phyloP scores from a whole-genome alignment of 2,888 invertebrate genomes.

The Apamea sordens region DNA sequence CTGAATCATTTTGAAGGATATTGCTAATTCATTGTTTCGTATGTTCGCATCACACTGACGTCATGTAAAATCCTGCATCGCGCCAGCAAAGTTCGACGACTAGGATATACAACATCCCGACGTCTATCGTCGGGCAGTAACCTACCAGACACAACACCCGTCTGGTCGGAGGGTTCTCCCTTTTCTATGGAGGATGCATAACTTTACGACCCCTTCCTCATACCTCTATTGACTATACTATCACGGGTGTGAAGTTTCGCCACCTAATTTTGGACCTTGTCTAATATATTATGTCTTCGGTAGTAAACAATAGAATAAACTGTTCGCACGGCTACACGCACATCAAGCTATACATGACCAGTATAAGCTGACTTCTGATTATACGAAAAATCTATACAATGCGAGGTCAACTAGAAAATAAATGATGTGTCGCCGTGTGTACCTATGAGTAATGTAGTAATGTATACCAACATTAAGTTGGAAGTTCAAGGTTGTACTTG shows the following conservation, averaged over 20 bases:
- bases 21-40: no score
- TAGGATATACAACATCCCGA: not conserved
- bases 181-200: not conserved
- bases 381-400: no score
- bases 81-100: no score
- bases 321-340: no score
- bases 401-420: no score
- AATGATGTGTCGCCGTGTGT: not conserved
- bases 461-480: not conserved
- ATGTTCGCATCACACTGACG: no score
- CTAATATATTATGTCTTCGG: not conserved
- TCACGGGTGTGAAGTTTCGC: not conserved
- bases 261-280: not conserved
- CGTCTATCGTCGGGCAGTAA: not conserved
- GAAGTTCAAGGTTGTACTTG: slow-evolving; percentile 26
- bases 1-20: no score
- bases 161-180: not conserved
- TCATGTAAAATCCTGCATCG: no score
- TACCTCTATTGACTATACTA: not conserved
- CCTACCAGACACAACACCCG: not conserved
- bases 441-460: not conserved
- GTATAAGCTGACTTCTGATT: no score
- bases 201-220: not conserved
- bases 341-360: no score
- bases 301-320: slow-evolving; percentile 5